Evolutionary conservation across 1,140 invertebrate genomes (phyloP), one percentile per base, ranked within the genome.

Genomic region (Drosophila aff.): DNA sequence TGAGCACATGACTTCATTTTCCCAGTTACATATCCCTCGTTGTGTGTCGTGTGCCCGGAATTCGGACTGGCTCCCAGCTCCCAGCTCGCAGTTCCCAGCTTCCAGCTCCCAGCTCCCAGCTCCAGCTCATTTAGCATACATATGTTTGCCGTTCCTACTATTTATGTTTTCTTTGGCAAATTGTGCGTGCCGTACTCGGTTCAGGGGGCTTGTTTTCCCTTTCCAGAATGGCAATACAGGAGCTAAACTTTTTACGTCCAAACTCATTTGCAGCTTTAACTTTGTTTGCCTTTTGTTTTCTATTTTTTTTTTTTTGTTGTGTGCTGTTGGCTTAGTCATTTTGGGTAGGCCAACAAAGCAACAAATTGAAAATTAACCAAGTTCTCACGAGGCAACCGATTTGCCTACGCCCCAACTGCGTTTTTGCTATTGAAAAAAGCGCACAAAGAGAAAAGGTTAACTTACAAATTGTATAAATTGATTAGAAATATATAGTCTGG

Each of bases 1-100:
- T 82, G 82, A 81, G 83, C 79, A 90, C 85, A 90, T 90, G 85
- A 90, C 85, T 90, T 90, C 85, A 90, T 90, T 90, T 89, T 79
- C 81, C 79, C 84, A 79, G 77, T 63, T 81, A 87, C 84, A 87
- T 75, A 75, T 84, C n/a, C 84, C 73, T 64, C 44, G 59, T 59
- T 71, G 66, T 81, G 73, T 67, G 68, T 64, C 60, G 62, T 81
- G 18, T 77, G 64, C 40, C 40, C 31, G 53, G 43, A 72, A 72
- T 69, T 38, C 10, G 38, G 38, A 64, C 31, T 16, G 33, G 13
- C 38, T 4, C 21, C 38, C 38, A 15, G 31, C 33, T 10, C 11
- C 40, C 58, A 28, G 38, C 4, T 41, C 7, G 26, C 18, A 41
- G 44, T 53, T 53, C 7, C 38, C 57, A 59, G 44, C 16, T 43